Evolutionary conservation across 2,113 vertebrate genomes (phyloP).

Genomic region (Hydrolagus affinis): DNA sequence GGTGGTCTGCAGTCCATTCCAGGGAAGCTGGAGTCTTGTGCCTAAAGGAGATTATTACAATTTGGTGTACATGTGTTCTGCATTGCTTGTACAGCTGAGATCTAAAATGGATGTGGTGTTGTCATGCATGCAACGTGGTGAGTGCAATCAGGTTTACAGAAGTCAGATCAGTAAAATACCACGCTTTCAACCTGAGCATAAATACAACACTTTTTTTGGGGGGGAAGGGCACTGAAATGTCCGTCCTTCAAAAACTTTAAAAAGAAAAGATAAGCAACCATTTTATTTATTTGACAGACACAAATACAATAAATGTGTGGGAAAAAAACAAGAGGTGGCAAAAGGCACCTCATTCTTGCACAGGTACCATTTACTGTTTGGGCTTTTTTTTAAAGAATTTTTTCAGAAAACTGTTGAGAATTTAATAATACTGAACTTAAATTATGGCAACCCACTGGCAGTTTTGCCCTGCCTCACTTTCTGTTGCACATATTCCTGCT

Average conservation of each 20-base stretch:
- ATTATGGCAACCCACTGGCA: background rate
- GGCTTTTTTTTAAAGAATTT: no score
- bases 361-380: background rate
- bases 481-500: background rate
- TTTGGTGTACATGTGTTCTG: background rate
- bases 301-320: background rate
- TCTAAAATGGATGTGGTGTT: background rate
- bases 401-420: no score
- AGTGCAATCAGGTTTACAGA: background rate
- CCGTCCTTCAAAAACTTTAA: background rate
- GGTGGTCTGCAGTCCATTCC: no score
- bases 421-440: background rate
- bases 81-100: background rate
- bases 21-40: background rate
- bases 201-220: background rate
- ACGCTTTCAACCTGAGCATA: background rate
- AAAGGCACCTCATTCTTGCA: background rate
- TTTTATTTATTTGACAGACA: background rate
- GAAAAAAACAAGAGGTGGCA: background rate
- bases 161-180: background rate
- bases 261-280: no score
- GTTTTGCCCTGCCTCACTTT: background rate
- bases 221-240: background rate
- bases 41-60: background rate
- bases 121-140: background rate